Evolutionary conservation across 2,888 invertebrate genomes (phyloP).

Genomic region (Drosophila multiciliata): DNA sequence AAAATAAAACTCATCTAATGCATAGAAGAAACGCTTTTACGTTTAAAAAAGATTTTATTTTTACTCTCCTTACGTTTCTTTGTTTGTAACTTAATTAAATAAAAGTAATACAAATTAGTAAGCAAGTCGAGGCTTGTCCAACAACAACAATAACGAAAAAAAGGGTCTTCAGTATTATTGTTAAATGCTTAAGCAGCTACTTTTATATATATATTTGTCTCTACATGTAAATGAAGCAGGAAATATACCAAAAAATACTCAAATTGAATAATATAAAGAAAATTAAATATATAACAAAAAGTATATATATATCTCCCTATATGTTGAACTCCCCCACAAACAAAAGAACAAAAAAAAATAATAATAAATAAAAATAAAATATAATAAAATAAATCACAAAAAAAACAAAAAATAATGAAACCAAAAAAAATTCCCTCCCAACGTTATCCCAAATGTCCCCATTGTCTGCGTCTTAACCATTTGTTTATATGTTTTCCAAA

Average conservation of each 20-base stretch:
- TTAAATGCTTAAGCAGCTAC: conserved; percentile 55
- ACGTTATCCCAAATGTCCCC: conserved; percentile 88
- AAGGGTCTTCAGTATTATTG: conserved; percentile 82
- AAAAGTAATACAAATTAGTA: conserved; percentile 37
- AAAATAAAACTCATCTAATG: conserved; percentile 35
- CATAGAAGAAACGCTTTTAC: conserved; percentile 23
- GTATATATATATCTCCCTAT: conserved; percentile 78
- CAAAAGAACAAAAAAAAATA: conserved; percentile 37
- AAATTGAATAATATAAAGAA: conserved; percentile 43
- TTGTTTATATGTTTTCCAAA: conserved; percentile 86
- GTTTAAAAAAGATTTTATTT: conserved; percentile 30
- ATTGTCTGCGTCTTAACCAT: conserved; percentile 93
- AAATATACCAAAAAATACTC: conserved; percentile 36
- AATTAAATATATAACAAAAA: conserved; percentile 53
- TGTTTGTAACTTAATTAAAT: conserved; percentile 22
- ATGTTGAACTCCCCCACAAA: conserved; percentile 83
- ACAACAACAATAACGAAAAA: conserved; percentile 43
- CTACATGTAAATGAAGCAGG: conserved; percentile 44
- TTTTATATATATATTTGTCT: conserved; percentile 45
- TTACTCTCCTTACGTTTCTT: conserved; percentile 4
- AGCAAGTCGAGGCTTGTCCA: conserved; percentile 46
- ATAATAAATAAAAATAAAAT: conserved; percentile 31
- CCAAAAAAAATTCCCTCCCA: conserved; percentile 49
- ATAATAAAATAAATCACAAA: conserved; percentile 31
- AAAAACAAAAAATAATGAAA: conserved; percentile 35